These are phyloP conservation scores for Pipistrellus kuhlii DNA, from an alignment of 2,797 vertebrate species.

Conservation along the genomic window DNA sequence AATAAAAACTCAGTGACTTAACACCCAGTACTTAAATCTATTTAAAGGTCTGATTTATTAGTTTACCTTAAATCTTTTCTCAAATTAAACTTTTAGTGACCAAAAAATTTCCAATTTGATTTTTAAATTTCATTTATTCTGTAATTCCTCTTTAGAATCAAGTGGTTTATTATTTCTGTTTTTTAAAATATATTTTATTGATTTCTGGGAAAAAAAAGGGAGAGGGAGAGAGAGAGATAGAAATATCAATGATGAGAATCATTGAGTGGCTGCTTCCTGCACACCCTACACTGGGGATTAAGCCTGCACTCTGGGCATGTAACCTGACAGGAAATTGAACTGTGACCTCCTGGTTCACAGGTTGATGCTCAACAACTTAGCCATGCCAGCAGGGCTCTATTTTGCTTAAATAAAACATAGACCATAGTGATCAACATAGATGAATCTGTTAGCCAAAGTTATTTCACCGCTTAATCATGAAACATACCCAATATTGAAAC, in stretches of 20 bases:
- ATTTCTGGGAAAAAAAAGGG: too few species aligned
- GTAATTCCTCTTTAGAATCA: constrained; percentile 24
- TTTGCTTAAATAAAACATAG: background rate
- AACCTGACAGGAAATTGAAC: too few species aligned
- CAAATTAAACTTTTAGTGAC: constrained; percentile 32
- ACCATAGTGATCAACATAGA: background rate
- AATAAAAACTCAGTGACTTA: constrained; percentile 70
- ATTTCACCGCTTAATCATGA: background rate
- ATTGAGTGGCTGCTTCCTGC: too few species aligned
- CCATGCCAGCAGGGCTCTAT: too few species aligned
- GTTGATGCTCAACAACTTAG: too few species aligned
- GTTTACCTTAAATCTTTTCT: constrained; percentile 58
- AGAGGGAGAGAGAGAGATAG: too few species aligned
- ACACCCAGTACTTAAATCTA: background rate
- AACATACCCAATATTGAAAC: background rate
- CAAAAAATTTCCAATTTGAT: constrained; percentile 42
- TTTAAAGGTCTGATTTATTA: constrained; percentile 58
- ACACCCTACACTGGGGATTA: too few species aligned
- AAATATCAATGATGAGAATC: too few species aligned
- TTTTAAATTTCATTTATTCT: constrained; percentile 60
- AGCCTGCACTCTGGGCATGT: too few species aligned
- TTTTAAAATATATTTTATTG: too few species aligned
- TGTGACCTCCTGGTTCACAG: too few species aligned
- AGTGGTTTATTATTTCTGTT: constrained; percentile 21
- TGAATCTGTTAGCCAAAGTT: background rate